These are phyloP conservation scores for Lepidochrysops patricia DNA, from an alignment of 2,888 invertebrate species.

Conservation along the genomic window DNA sequence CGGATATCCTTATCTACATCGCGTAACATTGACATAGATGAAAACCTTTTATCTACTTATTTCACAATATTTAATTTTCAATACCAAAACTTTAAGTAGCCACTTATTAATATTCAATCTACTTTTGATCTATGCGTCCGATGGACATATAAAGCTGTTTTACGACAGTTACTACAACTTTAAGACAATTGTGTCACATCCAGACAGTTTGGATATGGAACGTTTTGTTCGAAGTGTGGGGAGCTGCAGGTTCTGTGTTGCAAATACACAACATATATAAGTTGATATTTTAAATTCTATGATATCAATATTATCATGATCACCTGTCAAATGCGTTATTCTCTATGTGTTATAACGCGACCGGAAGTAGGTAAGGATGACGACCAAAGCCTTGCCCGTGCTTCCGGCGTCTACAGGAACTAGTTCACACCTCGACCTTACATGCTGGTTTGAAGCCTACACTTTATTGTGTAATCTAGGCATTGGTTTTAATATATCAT, in stretches of 20 bases:
- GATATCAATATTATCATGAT: constrained; percentile 8
- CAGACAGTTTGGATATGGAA: no score
- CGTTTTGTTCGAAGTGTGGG: no score
- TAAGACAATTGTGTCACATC: no score
- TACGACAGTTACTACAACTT: no score
- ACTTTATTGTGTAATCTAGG: not conserved
- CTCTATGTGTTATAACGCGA: constrained; percentile 27
- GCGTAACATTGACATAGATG: not conserved
- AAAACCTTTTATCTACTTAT: not conserved
- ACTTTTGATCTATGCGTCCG: no score
- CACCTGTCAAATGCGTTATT: constrained; percentile 1
- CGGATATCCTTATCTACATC: not conserved
- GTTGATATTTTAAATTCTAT: not conserved
- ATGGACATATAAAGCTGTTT: no score
- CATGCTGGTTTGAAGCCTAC: constrained; percentile 8
- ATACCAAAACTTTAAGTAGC: no score
- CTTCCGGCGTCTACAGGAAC: constrained; percentile 52
- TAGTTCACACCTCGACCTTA: constrained; percentile 34
- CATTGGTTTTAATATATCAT: no score
- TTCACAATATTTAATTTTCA: not conserved
- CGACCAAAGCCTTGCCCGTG: constrained; percentile 42
- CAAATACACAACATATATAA: not conserved
- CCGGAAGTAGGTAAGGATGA: constrained; percentile 63
- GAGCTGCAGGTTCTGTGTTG: no score
- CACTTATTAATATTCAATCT: no score